These are phyloP conservation scores for Drosophila heteroneura DNA, from an alignment of 2,888 invertebrate genomes.

Conservation along the genomic window DNA sequence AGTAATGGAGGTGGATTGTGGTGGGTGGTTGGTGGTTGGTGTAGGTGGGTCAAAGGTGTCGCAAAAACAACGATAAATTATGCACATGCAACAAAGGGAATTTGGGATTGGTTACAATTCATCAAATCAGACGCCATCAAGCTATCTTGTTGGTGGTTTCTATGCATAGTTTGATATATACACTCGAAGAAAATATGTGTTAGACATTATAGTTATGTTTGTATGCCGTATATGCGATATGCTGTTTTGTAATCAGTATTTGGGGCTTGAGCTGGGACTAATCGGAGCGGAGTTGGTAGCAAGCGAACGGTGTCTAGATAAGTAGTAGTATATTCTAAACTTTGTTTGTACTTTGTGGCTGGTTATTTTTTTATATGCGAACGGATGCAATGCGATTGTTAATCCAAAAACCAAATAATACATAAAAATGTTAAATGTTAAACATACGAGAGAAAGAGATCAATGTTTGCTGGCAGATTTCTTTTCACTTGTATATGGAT, in stretches of 20 bases:
- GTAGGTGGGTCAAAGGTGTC: constrained; percentile 10
- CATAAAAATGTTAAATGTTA: constrained; percentile 30
- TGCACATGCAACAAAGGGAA: constrained; percentile 53
- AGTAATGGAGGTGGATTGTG: constrained; percentile 2
- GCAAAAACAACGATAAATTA: constrained; percentile 20
- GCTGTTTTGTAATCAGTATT: constrained; percentile 26
- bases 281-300: constrained; percentile 44
- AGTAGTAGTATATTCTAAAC: constrained; percentile 30
- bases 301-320: constrained; percentile 49
- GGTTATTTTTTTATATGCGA: constrained; percentile 38
- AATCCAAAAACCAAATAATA: constrained; percentile 47
- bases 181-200: constrained; percentile 17
- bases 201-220: constrained; percentile 14
- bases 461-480: constrained; percentile 56
- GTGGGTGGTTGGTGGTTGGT: background rate
- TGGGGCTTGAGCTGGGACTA: constrained; percentile 36
- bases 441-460: constrained; percentile 65
- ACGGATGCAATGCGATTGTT: constrained; percentile 57
- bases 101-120: constrained; percentile 4
- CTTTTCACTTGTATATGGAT: constrained; percentile 39
- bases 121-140: constrained; percentile 11
- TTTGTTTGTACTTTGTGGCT: constrained; percentile 48
- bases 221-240: constrained; percentile 30
- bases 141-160: constrained; percentile 2
- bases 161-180: constrained; percentile 12